These are phyloP conservation scores for Globodera rostochiensis DNA, from an alignment of 1,140 invertebrate genomes.

Conservation along the genomic window DNA sequence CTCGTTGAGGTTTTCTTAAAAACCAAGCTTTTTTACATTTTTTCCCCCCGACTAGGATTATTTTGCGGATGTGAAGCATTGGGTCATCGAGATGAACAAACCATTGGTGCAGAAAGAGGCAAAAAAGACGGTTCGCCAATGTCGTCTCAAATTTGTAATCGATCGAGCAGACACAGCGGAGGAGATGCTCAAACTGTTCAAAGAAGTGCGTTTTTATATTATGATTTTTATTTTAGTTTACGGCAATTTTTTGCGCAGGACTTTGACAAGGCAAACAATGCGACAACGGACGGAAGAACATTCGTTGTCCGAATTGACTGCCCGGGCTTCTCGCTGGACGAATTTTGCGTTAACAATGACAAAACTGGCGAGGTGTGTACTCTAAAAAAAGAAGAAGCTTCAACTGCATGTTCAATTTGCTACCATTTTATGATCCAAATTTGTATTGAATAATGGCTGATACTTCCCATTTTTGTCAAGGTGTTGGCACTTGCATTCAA, in stretches of 20 bases:
- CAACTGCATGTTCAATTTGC: neutral
- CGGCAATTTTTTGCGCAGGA: neutral
- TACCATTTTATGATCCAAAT: neutral
- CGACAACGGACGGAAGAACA: neutral
- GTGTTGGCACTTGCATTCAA: neutral
- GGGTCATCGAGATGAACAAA: neutral
- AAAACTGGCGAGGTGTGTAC: constrained; percentile 14
- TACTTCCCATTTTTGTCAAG: neutral
- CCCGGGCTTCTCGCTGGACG: constrained; percentile 8
- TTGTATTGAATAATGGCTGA: neutral
- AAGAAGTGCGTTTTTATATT: constrained; percentile 5
- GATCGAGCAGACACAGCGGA: constrained; percentile 22
- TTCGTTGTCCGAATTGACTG: constrained; percentile 16
- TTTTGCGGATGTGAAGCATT: constrained; percentile 16
- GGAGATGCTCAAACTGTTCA: constrained; percentile 17
- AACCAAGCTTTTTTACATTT: neutral
- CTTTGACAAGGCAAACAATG: neutral
- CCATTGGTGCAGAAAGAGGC: too few relatives aligned
- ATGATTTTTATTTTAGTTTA: neutral
- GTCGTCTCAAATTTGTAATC: constrained; percentile 16
- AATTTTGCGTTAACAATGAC: constrained; percentile 3
- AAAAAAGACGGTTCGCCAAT: neutral
- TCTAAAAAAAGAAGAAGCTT: neutral
- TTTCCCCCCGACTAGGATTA: neutral
- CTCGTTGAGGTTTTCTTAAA: constrained; percentile 2